A percentile compares a stretch with the other conserved stretches of the same genome.
phyloP scores from a whole-genome alignment of 2,797 vertebrate genomes.

The Galaxias olidus region DNA sequence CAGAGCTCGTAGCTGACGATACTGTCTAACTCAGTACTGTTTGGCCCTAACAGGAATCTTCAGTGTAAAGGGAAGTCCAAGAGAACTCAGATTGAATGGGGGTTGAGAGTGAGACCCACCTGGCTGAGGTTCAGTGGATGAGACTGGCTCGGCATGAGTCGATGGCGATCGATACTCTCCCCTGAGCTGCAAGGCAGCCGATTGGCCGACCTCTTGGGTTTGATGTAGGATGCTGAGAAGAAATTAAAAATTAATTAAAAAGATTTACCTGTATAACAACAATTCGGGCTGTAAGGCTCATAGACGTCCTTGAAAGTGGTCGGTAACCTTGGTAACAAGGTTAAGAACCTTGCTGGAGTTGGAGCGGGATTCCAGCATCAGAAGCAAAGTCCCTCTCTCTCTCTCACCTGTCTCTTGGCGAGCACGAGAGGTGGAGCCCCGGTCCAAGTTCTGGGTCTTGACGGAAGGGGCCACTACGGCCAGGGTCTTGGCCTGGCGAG shows the following conservation, averaged over 20 bases:
- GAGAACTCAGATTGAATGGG: too few species aligned
- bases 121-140: slow-evolving; percentile 99
- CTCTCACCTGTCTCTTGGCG: slow-evolving; percentile 58
- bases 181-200: slow-evolving; percentile 85
- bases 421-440: slow-evolving; percentile 55
- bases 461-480: slow-evolving; percentile 91
- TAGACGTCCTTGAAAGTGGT: too few species aligned
- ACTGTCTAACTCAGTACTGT: neutral
- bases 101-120: slow-evolving; percentile 71
- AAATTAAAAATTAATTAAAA: neutral
- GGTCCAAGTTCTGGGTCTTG: slow-evolving; percentile 81
- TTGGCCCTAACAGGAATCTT: too few species aligned
- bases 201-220: slow-evolving; percentile 85
- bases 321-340: too few species aligned
- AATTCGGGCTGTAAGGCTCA: too few species aligned
- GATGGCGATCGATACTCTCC: slow-evolving; percentile 79
- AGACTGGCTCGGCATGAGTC: slow-evolving; percentile 77
- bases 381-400: too few species aligned
- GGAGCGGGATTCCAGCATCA: too few species aligned
- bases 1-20: neutral
- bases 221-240: slow-evolving; percentile 74
- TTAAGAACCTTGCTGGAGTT: too few species aligned
- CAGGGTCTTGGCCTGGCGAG: slow-evolving; percentile 74
- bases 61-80: too few species aligned
- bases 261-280: too few species aligned